A percentile compares a stretch with the other conserved stretches of the same genome.
These are phyloP conservation scores for Chondrilla cf. caribensis DNA, from an alignment of 37 sponge, comb jelly and placozoan species.

Conservation along the genomic window DNA sequence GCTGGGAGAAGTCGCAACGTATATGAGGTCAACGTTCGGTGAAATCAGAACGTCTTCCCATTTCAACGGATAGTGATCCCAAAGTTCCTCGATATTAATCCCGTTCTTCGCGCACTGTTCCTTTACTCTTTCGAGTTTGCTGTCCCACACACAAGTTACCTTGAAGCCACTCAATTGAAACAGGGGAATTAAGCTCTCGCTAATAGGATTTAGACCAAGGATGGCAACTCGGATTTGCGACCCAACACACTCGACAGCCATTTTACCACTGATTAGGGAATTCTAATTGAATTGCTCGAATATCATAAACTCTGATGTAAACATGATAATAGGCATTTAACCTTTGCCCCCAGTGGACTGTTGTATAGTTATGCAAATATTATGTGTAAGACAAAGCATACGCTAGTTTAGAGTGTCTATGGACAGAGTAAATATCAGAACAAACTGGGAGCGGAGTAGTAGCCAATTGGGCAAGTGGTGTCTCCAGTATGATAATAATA, in stretches of 20 bases:
- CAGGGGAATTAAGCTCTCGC: conserved; percentile 34
- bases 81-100: conserved; percentile 18
- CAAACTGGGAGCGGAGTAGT: too few relatives aligned
- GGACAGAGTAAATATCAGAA: too few relatives aligned
- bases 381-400: too few relatives aligned
- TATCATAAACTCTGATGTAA: too few relatives aligned
- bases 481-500: too few relatives aligned
- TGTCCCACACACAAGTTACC: conserved; percentile 72
- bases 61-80: conserved; percentile 17
- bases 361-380: too few relatives aligned
- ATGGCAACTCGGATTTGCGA: neutral
- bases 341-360: too few relatives aligned
- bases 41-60: conserved; percentile 60
- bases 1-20: conserved; percentile 63
- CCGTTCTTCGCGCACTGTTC: conserved; percentile 32
- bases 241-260: neutral
- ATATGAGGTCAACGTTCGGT: conserved; percentile 73
- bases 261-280: neutral
- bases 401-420: too few relatives aligned
- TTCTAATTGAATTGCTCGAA: too few relatives aligned
- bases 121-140: conserved; percentile 25
- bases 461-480: too few relatives aligned
- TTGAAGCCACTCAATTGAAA: conserved; percentile 40
- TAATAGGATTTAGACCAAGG: neutral
- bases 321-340: too few relatives aligned